Conservation (phyloP, 2,113 vertebrate species). For the Gallinago jamesoni region DNA sequence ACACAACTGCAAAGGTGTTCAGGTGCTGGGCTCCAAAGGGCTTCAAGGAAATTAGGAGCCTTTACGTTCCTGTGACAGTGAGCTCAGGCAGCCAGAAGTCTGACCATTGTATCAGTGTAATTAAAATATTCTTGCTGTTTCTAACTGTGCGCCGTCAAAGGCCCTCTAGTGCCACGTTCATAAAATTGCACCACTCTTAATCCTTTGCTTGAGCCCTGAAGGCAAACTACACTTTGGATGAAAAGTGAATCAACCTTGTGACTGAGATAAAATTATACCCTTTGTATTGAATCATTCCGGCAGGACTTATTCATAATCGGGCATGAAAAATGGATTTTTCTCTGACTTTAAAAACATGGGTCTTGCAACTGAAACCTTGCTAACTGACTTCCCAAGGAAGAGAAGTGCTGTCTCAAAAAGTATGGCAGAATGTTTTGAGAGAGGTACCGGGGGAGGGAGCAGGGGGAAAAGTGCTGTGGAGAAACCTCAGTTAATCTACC, state of each 20-base stretch:
- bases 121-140: background rate
- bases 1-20: background rate
- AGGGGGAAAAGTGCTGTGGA: background rate
- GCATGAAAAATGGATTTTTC: background rate
- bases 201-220: background rate
- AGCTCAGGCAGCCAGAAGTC: background rate
- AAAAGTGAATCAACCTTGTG: background rate
- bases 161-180: background rate
- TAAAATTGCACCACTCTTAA: background rate
- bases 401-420: background rate
- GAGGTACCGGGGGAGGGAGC: too few species aligned
- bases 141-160: background rate
- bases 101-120: background rate
- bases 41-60: background rate
- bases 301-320: background rate
- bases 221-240: background rate
- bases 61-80: too few species aligned
- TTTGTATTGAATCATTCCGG: background rate
- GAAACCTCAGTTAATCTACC: background rate
- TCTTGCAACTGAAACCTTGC: background rate
- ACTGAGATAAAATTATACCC: background rate
- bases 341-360: background rate
- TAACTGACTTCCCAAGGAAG: background rate
- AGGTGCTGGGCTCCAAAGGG: background rate
- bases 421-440: background rate